Base-by-base conservation (phyloP, 2,888 invertebrate species). In the Thelaira solivaga region DNA sequence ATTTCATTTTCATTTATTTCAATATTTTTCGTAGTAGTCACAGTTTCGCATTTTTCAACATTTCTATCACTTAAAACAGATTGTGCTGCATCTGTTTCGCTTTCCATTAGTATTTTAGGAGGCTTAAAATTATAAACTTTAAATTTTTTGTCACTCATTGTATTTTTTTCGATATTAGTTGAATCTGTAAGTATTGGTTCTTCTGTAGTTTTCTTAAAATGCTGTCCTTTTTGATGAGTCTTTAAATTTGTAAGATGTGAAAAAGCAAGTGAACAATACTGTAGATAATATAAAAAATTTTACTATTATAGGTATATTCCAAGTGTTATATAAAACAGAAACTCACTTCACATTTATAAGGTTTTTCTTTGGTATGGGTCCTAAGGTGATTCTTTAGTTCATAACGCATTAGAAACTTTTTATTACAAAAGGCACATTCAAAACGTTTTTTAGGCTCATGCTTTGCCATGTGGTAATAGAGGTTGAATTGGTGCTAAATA, bases 301-400 rank as follows among this genome's bases (percentile, higher is more conserved):
- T 47, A 64, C 20, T 7, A 34, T n/a, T 8, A 26, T 13, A 13
- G n/a, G n/a, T n/a, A n/a, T n/a, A n/a, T n/a, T n/a, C n/a, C n/a
- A n/a, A n/a, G n/a, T n/a, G n/a, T n/a, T n/a, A n/a, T n/a, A n/a
- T n/a, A n/a, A n/a, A n/a, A n/a, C n/a, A n/a, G n/a, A 5, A 69
- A 72, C 80, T 80, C 34, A 83, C 83, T 67, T 76, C 20, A 89
- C 99, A 99, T 88, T 96, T 95, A 90, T 97, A 97, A 0, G 97
- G 97, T 86, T 97, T 97, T 86, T 98, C 98, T 3, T 98, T 98
- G 0, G 98, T 98, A 88, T 99, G 98, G 0, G 97, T 98, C 13
- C 98, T 92, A 78, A 98, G 90, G 88, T 99, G 98, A 2, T 80
- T 53, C 11, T 68, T 59, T 2, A 83, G 49, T 20, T 83, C 81